Evolutionary conservation across 2,797 vertebrate genomes (phyloP).

Genomic region (Lates japonicus): DNA sequence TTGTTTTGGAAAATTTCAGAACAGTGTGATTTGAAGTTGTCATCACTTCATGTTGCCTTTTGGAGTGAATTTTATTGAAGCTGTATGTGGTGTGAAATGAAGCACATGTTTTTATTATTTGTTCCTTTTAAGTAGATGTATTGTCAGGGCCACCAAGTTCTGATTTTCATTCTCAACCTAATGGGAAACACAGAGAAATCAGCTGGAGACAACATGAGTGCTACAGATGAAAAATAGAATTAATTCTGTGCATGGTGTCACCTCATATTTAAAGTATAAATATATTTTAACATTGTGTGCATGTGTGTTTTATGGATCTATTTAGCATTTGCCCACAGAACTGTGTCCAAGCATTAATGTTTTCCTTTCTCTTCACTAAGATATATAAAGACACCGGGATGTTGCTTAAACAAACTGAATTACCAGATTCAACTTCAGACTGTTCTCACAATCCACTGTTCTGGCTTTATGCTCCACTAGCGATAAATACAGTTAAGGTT

Average conservation of each 20-base stretch:
- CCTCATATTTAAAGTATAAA: constrained; percentile 45
- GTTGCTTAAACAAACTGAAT: constrained; percentile 41
- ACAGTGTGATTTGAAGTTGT: constrained; percentile 20
- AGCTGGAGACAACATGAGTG: constrained; percentile 45
- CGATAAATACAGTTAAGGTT: constrained; percentile 20
- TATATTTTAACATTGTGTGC: constrained; percentile 14
- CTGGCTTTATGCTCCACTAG: background rate
- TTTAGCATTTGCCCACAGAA: constrained; percentile 33
- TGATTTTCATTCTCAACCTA: constrained; percentile 38
- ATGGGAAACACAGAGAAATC: constrained; percentile 18
- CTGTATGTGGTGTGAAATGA: constrained; percentile 34
- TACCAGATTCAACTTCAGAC: constrained; percentile 16
- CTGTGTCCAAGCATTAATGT: constrained; percentile 26
- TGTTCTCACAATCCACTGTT: constrained; percentile 6
- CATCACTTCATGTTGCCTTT: constrained; percentile 4
- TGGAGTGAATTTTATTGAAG: constrained; percentile 6
- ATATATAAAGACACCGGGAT: constrained; percentile 15
- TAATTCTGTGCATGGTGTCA: constrained; percentile 8
- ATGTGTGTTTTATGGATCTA: constrained; percentile 27
- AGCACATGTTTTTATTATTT: constrained; percentile 48
- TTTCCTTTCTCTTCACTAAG: constrained; percentile 15
- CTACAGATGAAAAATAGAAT: constrained; percentile 25
- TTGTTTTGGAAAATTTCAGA: constrained; percentile 5
- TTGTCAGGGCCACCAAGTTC: constrained; percentile 38
- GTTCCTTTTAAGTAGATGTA: constrained; percentile 42